These are phyloP conservation scores for Drosophila niveifrons DNA, from an alignment of 2,888 invertebrate genomes.

Conservation along the genomic window DNA sequence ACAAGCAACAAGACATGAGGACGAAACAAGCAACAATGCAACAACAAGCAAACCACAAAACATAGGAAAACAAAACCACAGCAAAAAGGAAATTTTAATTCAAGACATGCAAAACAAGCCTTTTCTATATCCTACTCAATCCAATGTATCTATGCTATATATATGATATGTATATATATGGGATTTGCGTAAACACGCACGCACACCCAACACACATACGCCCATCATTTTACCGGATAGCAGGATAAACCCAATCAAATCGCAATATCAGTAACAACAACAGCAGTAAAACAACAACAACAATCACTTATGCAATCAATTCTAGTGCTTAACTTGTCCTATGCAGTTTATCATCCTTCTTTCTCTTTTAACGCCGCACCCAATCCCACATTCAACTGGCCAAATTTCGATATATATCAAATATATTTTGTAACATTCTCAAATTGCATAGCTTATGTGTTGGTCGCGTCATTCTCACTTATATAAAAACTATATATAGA, in stretches of 20 bases:
- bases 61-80: not conserved
- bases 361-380: slow-evolving; percentile 7
- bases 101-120: slow-evolving; percentile 11
- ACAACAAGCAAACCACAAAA: not conserved
- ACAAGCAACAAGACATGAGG: slow-evolving; percentile 9
- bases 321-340: slow-evolving; percentile 17
- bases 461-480: slow-evolving; percentile 7
- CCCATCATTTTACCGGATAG: slow-evolving; percentile 11
- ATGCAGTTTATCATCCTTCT: slow-evolving; percentile 7
- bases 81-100: slow-evolving; percentile 14
- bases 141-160: slow-evolving; percentile 35
- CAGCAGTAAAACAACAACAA: not conserved
- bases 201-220: slow-evolving; percentile 4
- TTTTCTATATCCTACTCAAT: slow-evolving; percentile 19
- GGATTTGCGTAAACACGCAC: slow-evolving; percentile 13
- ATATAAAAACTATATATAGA: slow-evolving; percentile 4
- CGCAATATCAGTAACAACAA: not conserved
- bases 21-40: slow-evolving; percentile 4
- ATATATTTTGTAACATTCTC: slow-evolving; percentile 45
- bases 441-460: slow-evolving; percentile 34
- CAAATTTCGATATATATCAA: slow-evolving; percentile 51
- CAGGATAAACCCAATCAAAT: slow-evolving; percentile 19
- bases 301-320: slow-evolving; percentile 17
- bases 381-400: slow-evolving; percentile 30
- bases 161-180: slow-evolving; percentile 32